These are phyloP conservation scores for Chaetodon trifascialis DNA, from an alignment of 2,113 vertebrate species.

Conservation along the genomic window DNA sequence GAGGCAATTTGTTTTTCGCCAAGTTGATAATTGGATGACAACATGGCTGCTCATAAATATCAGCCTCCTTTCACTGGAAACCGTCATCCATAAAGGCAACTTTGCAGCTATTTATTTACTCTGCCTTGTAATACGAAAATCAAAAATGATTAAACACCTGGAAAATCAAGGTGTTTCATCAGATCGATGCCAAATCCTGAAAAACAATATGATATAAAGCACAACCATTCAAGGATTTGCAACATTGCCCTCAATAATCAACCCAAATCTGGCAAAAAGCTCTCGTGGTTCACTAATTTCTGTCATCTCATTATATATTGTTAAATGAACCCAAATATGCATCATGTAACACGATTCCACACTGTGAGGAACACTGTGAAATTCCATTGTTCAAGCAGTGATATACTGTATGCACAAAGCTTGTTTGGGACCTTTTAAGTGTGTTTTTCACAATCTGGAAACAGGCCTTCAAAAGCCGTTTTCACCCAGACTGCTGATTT, in stretches of 20 bases:
- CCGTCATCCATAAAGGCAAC: not conserved
- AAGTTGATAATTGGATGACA: not conserved
- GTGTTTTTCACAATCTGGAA: not conserved
- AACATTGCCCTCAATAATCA: not conserved
- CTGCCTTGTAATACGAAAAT: not conserved
- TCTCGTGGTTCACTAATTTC: not conserved
- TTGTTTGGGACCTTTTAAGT: not conserved
- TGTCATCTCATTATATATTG: not conserved
- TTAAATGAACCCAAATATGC: not conserved
- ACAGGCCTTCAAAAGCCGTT: slow-evolving; percentile 15
- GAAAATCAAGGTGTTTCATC: not conserved
- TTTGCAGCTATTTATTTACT: not conserved
- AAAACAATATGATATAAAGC: not conserved
- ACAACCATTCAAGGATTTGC: not conserved
- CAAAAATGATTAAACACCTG: not conserved
- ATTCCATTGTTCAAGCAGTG: not conserved
- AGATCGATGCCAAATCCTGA: not conserved
- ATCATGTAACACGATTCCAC: not conserved
- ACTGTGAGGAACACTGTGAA: not conserved
- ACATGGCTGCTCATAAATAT: not conserved
- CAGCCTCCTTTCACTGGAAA: not conserved
- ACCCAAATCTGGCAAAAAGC: not conserved
- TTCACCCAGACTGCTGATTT: slow-evolving; percentile 15
- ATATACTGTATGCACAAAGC: not conserved
- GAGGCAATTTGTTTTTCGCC: not conserved